Evolutionary conservation across 2,888 invertebrate species (phyloP).

Genomic region (Teleiodes luculella): DNA sequence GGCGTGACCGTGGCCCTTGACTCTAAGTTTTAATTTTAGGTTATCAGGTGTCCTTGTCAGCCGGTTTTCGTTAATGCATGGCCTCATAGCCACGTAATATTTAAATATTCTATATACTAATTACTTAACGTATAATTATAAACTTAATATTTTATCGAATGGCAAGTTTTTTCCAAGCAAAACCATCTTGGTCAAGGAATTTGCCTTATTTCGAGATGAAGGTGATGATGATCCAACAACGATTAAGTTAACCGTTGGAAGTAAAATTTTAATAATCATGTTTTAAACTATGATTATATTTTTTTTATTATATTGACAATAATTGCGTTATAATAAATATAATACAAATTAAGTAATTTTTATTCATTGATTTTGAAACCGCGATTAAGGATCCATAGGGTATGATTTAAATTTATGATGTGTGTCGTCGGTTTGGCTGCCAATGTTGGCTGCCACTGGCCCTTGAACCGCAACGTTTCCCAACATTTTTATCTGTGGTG

Average conservation of each 20-base stretch:
- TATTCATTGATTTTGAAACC: neutral
- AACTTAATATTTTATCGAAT: too few species aligned
- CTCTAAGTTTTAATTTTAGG: neutral
- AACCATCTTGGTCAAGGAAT: neutral
- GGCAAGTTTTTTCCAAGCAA: neutral
- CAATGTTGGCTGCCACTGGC: slow-evolving; percentile 5
- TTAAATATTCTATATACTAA: neutral
- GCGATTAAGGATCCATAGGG: neutral
- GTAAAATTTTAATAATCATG: too few species aligned
- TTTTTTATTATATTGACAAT: too few species aligned
- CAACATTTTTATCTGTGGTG: neutral
- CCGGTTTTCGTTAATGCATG: neutral
- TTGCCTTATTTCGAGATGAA: too few species aligned
- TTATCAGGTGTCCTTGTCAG: neutral
- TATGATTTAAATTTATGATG: slow-evolving; percentile 3
- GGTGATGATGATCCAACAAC: too few species aligned
- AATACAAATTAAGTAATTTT: too few species aligned
- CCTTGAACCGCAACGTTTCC: slow-evolving; percentile 4
- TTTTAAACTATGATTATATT: too few species aligned
- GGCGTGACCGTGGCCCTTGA: neutral
- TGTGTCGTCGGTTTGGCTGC: neutral
- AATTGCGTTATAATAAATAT: too few species aligned
- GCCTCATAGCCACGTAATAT: neutral
- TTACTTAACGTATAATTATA: too few species aligned
- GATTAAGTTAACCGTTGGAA: too few species aligned